Percentiles rank a stretch among this genome's conserved stretches.
These are phyloP conservation scores for Steinernema scapterisci DNA, from an alignment of 2,888 invertebrate genomes.

Conservation along the genomic window DNA sequence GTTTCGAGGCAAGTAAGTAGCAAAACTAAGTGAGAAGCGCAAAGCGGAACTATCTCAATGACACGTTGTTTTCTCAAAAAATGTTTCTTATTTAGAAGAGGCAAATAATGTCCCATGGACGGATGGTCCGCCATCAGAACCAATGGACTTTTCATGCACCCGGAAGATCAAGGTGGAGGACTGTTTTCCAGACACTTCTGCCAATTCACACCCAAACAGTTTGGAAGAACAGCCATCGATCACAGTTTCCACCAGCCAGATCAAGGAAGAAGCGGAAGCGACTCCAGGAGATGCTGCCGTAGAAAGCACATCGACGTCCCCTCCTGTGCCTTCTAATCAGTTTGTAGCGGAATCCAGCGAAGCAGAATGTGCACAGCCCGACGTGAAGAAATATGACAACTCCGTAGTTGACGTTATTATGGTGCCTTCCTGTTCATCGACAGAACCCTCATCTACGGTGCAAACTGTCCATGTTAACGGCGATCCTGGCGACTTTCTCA, in stretches of 20 bases:
- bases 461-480: not conserved
- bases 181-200: not conserved
- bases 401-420: not conserved
- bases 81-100: not conserved
- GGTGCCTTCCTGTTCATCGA: slow-evolving; percentile 7
- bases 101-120: not conserved
- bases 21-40: too few relatives aligned
- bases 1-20: not conserved
- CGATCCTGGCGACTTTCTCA: not conserved
- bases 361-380: slow-evolving; percentile 1
- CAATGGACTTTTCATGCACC: not conserved
- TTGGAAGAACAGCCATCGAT: not conserved
- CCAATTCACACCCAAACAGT: not conserved
- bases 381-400: not conserved
- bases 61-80: not conserved
- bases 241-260: not conserved
- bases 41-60: not conserved
- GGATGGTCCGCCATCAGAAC: not conserved
- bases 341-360: not conserved
- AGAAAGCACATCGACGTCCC: not conserved
- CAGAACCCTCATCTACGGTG: slow-evolving; percentile 6
- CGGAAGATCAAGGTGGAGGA: slow-evolving; percentile 24
- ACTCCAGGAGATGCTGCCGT: not conserved
- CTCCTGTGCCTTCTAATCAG: not conserved
- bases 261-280: slow-evolving; percentile 7